Evolutionary conservation across 1,140 invertebrate species (phyloP).

Genomic region (Brachionus asplanchnoidis): DNA sequence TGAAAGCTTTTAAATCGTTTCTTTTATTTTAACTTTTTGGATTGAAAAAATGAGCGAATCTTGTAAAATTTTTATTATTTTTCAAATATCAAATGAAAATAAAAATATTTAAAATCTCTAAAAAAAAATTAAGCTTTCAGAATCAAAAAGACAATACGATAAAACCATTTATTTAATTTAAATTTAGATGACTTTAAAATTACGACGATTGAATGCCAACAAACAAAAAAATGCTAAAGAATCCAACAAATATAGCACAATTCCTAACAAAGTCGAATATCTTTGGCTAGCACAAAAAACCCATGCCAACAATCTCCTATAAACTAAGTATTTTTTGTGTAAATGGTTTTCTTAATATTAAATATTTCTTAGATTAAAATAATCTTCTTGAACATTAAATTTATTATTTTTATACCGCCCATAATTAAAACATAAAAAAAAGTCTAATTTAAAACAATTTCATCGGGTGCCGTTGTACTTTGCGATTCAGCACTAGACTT

Average conservation of each 20-base stretch:
- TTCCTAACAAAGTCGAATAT: background rate
- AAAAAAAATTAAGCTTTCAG: background rate
- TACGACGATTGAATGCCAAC: background rate
- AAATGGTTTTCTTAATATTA: background rate
- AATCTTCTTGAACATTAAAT: background rate
- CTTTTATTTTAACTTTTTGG: too few species aligned
- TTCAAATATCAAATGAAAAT: background rate
- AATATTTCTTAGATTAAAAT: background rate
- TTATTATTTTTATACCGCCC: background rate
- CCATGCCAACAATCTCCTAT: background rate
- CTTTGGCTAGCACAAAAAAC: too few species aligned
- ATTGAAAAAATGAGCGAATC: background rate
- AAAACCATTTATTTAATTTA: background rate
- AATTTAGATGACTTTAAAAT: background rate
- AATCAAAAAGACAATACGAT: background rate
- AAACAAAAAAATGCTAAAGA: background rate
- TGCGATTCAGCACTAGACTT: background rate
- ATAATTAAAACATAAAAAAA: background rate
- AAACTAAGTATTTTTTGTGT: background rate
- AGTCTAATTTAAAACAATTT: conserved; percentile 35
- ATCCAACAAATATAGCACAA: background rate
- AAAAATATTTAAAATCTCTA: background rate
- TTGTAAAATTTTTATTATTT: background rate
- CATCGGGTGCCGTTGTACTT: background rate
- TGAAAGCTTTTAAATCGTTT: too few species aligned